Base-by-base conservation (phyloP, 2,797 vertebrate species). In the Mus minutoides region DNA sequence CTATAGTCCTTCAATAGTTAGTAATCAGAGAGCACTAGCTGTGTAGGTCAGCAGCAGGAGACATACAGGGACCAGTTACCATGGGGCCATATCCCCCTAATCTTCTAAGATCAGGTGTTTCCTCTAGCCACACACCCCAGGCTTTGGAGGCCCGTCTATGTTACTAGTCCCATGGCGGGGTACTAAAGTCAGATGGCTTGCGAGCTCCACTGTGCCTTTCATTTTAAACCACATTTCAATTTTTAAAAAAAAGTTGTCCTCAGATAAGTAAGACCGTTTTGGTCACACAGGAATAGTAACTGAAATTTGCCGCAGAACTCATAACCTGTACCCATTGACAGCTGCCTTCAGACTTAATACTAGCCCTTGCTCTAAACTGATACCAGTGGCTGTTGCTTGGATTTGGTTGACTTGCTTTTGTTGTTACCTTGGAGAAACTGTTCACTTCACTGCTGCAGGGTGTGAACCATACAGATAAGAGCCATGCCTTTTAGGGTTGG, bases 151-250 rank as follows among this genome's bases (percentile, higher is more conserved):
- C 54, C 88, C 31, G 56, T 49, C 26, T 64, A 31, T 29, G 12
- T 11, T 29, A 34, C 21, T 6, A 22, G 49, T 24, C 67, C 29
- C 12, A 14, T 12, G 49, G 46, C 8, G 43, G 86, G 24, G 34
- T 2, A 5, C 6, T 6, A 9, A 79, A 54, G 11, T 49, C 58
- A 43, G 34, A n/a, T 37, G 10, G 37, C 73, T 84, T 46, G 16
- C 0, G 0, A 0, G 69, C 26, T 10, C 34, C 31, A 26, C 88
- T 64, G 31, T 31, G 43, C 26, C 78, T 96, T 97, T 87, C 96
- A 78, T 95, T 97, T 91, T 92, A 86, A 98, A 73, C 71, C 87
- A n/a, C 21, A 49, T 67, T 43, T 64, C 29, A 46, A 26, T 46
- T 85, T 84, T 64, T 46, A 14, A 16, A 67, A 85, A 64, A 69